Evolutionary conservation across 1,140 invertebrate genomes (phyloP).

Genomic region (Tetramorium parvispinum): DNA sequence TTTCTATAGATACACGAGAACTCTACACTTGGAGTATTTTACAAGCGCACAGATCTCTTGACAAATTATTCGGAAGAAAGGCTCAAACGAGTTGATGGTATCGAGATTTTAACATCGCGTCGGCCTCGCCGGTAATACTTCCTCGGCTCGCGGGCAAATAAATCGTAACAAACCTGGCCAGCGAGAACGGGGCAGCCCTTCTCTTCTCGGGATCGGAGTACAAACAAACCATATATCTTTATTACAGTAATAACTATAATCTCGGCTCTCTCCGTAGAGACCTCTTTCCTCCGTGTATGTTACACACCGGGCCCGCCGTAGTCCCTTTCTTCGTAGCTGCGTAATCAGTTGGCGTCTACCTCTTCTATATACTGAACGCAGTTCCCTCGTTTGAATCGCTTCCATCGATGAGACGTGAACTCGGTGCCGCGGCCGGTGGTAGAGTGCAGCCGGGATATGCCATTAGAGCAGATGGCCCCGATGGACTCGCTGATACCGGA

Average conservation of each 20-base stretch:
- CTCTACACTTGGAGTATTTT: neutral
- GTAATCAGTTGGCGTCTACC: conserved; percentile 69
- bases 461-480: conserved; percentile 47
- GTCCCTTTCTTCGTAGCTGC: conserved; percentile 66
- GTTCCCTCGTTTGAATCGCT: conserved; percentile 68
- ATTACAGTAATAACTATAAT: conserved; percentile 80
- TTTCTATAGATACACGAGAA: neutral
- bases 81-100: neutral
- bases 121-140: conserved; percentile 19
- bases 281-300: conserved; percentile 54
- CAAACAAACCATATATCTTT: conserved; percentile 79
- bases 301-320: conserved; percentile 12
- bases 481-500: conserved; percentile 51
- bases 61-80: conserved; percentile 26
- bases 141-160: conserved; percentile 62
- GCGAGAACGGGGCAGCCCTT: conserved; percentile 3
- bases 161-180: conserved; percentile 63
- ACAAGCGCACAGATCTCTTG: neutral
- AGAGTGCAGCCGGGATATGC: conserved; percentile 3
- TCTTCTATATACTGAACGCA: conserved; percentile 34
- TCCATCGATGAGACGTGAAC: conserved; percentile 51
- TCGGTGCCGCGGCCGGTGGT: neutral
- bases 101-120: conserved; percentile 30
- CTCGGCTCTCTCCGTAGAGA: conserved; percentile 60
- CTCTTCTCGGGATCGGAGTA: conserved; percentile 58